Evolutionary conservation across 1,140 invertebrate species (phyloP), one percentile per base, ranked within the genome.

Genomic region (Liolophura sinensis): DNA sequence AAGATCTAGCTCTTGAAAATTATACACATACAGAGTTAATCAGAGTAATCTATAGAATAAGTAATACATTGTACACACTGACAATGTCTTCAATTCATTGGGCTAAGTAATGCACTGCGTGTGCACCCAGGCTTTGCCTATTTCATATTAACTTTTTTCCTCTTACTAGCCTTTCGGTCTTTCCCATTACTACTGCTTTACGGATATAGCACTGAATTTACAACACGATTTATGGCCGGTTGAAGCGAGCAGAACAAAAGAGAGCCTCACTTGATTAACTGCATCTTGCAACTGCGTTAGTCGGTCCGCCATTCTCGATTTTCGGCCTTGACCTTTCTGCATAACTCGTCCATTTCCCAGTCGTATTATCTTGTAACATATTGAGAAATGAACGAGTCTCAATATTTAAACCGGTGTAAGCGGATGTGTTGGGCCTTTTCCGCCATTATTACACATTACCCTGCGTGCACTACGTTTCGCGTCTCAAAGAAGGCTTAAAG

Each of bases 261-360:
- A 40, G 20, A 71, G 27, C 25, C 64, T 52, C 89, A 95, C 93
- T 87, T 92, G 92, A 85, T 98, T 98, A 46, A 98, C 95, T 40
- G 94, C 93, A 84, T 99, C 96, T 86, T 99, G 96, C 1, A 99
- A 87, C 86, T 99, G 97, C 0, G 96, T 98, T 57, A 99, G 86
- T 77, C 96, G 88, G 84, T 97, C 95, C 31, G 94, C 92, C 94
- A 96, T 96, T 67, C 55, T 74, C 14, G 56, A 55, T n/a, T 50
- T 56, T 52, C 18, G 51, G 20, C 22, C 18, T 52, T 20, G 22
- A 52, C 51, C 22, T 52, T 52, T 52, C 7, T 52, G 57, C 4
- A 7, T 7, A 7, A 58, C 57, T 31, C 22, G 51, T 54, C 18
- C 18, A 4, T 20, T n/a, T 20, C 22, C 22, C 1, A 54, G 18